Percentiles rank a stretch among this genome's conserved stretches.
phyloP scores from a whole-genome alignment of 2,113 vertebrate species.

The Sterrhoptilus dennistouni region DNA sequence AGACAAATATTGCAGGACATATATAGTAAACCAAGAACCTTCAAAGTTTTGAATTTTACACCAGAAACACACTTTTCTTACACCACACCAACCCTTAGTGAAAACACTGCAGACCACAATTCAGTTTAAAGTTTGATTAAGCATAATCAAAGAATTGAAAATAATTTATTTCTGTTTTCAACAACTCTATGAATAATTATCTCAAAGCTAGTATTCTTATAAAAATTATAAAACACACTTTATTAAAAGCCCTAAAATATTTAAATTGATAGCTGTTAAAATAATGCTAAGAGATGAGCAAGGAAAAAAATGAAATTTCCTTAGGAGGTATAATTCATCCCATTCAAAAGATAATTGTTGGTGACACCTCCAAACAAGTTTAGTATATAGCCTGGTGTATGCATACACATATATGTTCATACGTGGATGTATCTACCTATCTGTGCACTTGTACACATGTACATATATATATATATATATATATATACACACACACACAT shows the following conservation, averaged over 20 bases:
- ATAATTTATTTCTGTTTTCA: background rate
- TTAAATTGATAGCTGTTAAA: background rate
- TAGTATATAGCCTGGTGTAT: background rate
- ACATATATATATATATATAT: too few species aligned
- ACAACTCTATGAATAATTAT: background rate
- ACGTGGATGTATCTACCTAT: rapidly evolving
- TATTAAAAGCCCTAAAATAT: background rate
- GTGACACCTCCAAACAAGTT: background rate
- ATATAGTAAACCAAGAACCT: background rate
- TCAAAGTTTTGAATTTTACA: background rate
- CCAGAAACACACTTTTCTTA: background rate
- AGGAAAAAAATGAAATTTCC: background rate
- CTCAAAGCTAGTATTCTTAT: background rate
- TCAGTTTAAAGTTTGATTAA: background rate
- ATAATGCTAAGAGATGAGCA: background rate
- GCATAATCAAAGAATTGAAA: background rate
- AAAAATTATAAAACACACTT: background rate
- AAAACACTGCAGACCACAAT: background rate
- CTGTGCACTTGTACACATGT: rapidly evolving
- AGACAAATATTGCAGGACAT: background rate
- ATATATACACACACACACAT: rapidly evolving
- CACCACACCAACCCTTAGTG: background rate
- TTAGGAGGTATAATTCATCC: background rate
- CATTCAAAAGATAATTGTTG: background rate
- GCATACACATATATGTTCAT: background rate